Evolutionary conservation across 2,113 vertebrate genomes (phyloP).

Genomic region (Gorsachius goisagi): DNA sequence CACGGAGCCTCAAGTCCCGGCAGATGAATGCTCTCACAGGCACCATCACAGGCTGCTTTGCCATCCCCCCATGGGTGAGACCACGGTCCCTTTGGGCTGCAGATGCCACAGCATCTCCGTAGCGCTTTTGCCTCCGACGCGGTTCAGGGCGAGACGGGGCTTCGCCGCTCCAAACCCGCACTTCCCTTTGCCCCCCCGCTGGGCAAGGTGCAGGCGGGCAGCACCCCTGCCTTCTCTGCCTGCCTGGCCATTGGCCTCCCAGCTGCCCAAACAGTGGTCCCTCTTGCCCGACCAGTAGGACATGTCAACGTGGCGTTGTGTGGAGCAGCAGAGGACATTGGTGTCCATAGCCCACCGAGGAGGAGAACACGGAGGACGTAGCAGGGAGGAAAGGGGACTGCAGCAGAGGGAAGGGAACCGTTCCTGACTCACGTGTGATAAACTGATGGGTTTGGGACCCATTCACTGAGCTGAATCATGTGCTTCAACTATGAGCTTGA

Average conservation of each 20-base stretch:
- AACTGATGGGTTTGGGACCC: not conserved
- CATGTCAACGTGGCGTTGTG: rapidly evolving
- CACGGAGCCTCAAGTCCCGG: slow-evolving; percentile 85
- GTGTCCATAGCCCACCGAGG: rapidly evolving
- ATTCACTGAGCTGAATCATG: not conserved
- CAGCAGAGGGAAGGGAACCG: not conserved
- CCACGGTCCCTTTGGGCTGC: slow-evolving; percentile 87
- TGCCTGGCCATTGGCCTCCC: not conserved
- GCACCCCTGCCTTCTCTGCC: not conserved
- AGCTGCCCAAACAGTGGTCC: not conserved
- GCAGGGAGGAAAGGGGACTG: not conserved
- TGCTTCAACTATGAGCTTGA: not conserved
- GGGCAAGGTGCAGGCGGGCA: not conserved
- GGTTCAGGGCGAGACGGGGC: slow-evolving; percentile 91
- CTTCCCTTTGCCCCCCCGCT: too few species aligned
- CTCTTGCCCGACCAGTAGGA: not conserved
- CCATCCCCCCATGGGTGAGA: slow-evolving; percentile 98
- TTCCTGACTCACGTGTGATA: not conserved
- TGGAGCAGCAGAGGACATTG: not conserved
- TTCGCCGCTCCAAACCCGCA: slow-evolving; percentile 21
- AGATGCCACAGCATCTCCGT: slow-evolving; percentile 91
- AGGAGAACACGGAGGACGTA: not conserved
- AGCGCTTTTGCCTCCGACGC: slow-evolving; percentile 90
- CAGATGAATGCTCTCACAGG: slow-evolving; percentile 95
- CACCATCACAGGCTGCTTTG: slow-evolving; percentile 89